Percentiles rank a stretch among this genome's conserved stretches.
phyloP scores from a whole-genome alignment of 2,113 vertebrate genomes.

The Formicarius rufipectus region DNA sequence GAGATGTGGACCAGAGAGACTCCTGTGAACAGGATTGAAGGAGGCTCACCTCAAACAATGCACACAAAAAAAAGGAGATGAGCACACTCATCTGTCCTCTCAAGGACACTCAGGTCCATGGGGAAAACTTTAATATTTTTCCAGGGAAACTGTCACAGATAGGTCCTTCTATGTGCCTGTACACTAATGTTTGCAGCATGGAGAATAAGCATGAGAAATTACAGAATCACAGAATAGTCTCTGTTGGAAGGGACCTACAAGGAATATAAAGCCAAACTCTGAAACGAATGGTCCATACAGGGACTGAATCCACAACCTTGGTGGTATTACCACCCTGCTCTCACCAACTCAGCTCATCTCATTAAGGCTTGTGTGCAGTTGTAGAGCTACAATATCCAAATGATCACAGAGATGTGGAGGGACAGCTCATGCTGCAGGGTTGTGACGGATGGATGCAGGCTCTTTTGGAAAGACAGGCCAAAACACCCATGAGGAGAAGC shows the following conservation, averaged over 20 bases:
- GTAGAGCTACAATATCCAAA: background rate
- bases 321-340: background rate
- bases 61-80: background rate
- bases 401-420: background rate
- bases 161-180: background rate
- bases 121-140: background rate
- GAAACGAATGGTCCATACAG: background rate
- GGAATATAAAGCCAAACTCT: background rate
- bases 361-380: background rate
- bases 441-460: background rate
- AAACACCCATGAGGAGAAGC: background rate
- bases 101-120: too few relatives aligned
- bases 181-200: rapidly evolving
- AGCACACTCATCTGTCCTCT: too few relatives aligned
- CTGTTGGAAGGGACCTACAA: background rate
- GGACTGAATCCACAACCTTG: background rate
- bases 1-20: background rate
- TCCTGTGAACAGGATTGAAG: background rate
- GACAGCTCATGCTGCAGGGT: background rate
- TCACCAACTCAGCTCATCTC: background rate
- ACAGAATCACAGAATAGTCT: background rate
- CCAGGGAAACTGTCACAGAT: background rate
- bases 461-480: background rate
- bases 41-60: background rate
- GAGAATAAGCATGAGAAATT: background rate